These are phyloP conservation scores for Heliconius melpomene DNA, from an alignment of 1,140 invertebrate genomes.

Conservation along the genomic window DNA sequence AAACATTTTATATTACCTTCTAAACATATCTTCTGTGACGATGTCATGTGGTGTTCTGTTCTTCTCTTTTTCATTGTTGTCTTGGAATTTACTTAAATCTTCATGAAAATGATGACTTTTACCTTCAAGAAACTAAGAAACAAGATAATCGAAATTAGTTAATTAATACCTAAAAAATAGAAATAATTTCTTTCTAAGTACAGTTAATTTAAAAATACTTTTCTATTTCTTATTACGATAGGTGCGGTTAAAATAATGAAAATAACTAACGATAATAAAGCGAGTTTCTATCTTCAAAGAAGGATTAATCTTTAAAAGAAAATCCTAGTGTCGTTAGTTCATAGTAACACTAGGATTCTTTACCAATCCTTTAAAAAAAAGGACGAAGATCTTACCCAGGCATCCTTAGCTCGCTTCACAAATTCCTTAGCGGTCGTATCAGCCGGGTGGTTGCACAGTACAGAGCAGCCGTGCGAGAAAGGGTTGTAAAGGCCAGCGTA, in stretches of 20 bases:
- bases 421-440: conserved; percentile 87
- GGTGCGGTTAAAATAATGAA: too few species aligned
- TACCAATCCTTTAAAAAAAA: background rate
- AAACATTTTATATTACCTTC: conserved; percentile 64
- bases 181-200: too few species aligned
- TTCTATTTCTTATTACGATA: too few species aligned
- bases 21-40: conserved; percentile 82
- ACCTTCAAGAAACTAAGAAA: conserved; percentile 55
- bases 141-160: too few species aligned
- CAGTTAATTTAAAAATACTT: too few species aligned
- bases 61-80: conserved; percentile 63
- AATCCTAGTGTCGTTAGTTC: background rate
- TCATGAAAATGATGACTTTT: conserved; percentile 61
- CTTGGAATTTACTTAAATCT: conserved; percentile 65
- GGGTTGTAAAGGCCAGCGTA: conserved; percentile 91
- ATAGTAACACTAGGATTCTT: background rate
- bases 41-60: conserved; percentile 74
- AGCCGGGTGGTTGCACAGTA: conserved; percentile 91
- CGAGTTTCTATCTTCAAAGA: too few species aligned
- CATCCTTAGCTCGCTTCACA: conserved; percentile 86
- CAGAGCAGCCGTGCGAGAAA: conserved; percentile 88
- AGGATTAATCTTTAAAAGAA: too few species aligned
- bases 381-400: conserved; percentile 81
- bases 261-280: too few species aligned
- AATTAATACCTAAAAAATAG: too few species aligned